Evolutionary conservation across 2,113 vertebrate species (phyloP).

Genomic region (Ranitomeya variabilis): DNA sequence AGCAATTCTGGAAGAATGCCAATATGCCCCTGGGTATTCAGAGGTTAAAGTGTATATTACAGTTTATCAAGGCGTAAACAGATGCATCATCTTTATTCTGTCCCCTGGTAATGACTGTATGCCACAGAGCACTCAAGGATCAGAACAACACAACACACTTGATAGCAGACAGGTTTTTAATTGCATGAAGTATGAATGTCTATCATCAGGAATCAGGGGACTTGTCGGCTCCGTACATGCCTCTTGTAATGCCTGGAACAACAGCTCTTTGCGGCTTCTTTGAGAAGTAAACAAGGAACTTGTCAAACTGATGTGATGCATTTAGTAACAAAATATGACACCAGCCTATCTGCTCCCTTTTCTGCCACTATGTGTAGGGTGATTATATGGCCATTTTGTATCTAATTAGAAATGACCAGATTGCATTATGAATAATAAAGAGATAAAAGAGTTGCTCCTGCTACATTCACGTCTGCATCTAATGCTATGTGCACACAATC

Average conservation of each 20-base stretch:
- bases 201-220: slow-evolving; percentile 28
- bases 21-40: slow-evolving; percentile 35
- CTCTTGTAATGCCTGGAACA: slow-evolving; percentile 36
- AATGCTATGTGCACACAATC: too few species aligned
- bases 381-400: neutral
- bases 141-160: slow-evolving; percentile 25
- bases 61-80: slow-evolving; percentile 46
- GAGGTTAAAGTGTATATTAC: slow-evolving; percentile 45
- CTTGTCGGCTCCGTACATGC: slow-evolving; percentile 32
- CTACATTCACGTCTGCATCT: neutral
- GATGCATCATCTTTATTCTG: slow-evolving; percentile 47
- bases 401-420: neutral
- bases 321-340: neutral
- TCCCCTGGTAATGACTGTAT: slow-evolving; percentile 26
- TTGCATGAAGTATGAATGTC: slow-evolving; percentile 51
- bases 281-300: slow-evolving; percentile 19
- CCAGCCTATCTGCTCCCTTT: neutral
- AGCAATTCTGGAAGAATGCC: slow-evolving; percentile 12
- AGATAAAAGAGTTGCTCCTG: neutral
- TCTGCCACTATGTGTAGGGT: neutral
- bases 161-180: slow-evolving; percentile 40
- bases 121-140: slow-evolving; percentile 36
- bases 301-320: neutral
- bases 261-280: slow-evolving; percentile 27
- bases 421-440: neutral